phyloP scores from a whole-genome alignment of 2,797 vertebrate genomes.

The Brachyalestes nurse region DNA sequence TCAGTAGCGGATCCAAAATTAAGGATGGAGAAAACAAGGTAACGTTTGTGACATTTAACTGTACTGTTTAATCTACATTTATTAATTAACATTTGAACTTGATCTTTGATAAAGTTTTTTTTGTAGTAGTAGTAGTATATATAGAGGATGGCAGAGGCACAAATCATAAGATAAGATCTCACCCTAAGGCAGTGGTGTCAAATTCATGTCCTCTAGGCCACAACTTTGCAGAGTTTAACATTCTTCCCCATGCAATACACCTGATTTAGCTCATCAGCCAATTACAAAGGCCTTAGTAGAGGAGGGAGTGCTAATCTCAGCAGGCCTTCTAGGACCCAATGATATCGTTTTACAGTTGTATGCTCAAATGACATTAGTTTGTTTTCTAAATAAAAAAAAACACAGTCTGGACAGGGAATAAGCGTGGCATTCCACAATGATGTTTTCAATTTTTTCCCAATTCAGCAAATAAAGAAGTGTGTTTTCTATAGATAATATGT shows the following conservation, averaged over 20 bases:
- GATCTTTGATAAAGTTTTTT: not conserved
- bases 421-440: too few species aligned
- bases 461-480: too few species aligned
- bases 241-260: not conserved
- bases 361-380: too few species aligned
- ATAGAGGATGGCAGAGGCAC: not conserved
- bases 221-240: not conserved
- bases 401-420: too few species aligned
- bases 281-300: not conserved
- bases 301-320: not conserved
- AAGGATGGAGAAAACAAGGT: constrained; percentile 83
- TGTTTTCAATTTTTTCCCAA: too few species aligned
- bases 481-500: too few species aligned
- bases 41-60: constrained; percentile 46
- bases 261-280: constrained; percentile 6
- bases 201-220: not conserved
- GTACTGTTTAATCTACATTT: not conserved
- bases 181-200: not conserved
- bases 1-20: constrained; percentile 77
- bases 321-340: too few species aligned
- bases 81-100: not conserved
- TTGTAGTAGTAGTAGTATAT: not conserved
- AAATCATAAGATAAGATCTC: not conserved
- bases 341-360: not conserved
- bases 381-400: too few species aligned